These are phyloP conservation scores for Heteronetta atricapilla DNA, from an alignment of 2,113 vertebrate genomes.

Conservation along the genomic window DNA sequence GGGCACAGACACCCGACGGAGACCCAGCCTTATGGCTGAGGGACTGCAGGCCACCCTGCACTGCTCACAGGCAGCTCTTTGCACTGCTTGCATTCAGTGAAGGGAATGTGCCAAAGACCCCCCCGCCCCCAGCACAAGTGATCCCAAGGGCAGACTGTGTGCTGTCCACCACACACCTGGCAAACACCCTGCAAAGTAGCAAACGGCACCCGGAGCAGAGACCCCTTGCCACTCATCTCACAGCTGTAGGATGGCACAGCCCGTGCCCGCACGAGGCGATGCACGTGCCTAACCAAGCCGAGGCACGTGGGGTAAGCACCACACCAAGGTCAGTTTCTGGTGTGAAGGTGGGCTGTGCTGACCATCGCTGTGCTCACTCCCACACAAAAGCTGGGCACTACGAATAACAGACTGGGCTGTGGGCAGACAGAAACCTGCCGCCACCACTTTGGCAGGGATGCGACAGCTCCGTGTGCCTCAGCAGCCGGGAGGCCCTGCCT, in stretches of 20 bases:
- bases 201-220: background rate
- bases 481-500: too few species aligned
- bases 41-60: background rate
- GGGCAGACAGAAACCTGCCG: constrained; percentile 21
- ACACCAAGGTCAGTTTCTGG: background rate
- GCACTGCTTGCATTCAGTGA: too few species aligned
- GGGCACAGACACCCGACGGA: fast-evolving
- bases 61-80: too few species aligned
- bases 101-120: background rate
- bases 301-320: background rate
- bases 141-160: too few species aligned
- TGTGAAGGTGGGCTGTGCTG: background rate
- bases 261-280: too few species aligned
- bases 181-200: background rate
- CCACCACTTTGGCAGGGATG: constrained; percentile 15
- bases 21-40: background rate
- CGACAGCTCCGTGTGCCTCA: background rate
- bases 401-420: background rate
- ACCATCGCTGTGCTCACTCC: background rate
- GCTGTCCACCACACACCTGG: too few species aligned
- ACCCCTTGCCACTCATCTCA: background rate
- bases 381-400: background rate
- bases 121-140: too few species aligned
- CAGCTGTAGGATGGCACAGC: too few species aligned
- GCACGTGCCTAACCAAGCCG: background rate